These are phyloP conservation scores for Platycheirus albimanus DNA, from an alignment of 2,888 invertebrate species.

Conservation along the genomic window DNA sequence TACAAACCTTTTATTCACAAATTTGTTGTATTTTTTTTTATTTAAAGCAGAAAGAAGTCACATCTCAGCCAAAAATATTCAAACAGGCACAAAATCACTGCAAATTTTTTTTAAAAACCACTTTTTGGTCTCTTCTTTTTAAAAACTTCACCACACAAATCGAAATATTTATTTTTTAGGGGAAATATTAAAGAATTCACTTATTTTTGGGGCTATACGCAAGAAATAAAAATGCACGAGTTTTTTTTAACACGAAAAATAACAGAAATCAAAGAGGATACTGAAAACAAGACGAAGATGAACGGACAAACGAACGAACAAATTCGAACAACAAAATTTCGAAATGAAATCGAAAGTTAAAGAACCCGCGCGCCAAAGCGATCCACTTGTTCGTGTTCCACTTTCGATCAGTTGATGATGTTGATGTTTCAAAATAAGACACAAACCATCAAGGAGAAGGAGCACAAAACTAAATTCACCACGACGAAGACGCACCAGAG, in stretches of 20 bases:
- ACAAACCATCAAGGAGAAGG: slow-evolving; percentile 6
- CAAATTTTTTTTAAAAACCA: slow-evolving; percentile 21
- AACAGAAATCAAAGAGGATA: slow-evolving; percentile 13
- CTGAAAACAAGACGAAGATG: not conserved
- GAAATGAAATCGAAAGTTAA: slow-evolving; percentile 72
- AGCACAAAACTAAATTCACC: slow-evolving; percentile 8
- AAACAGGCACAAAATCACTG: slow-evolving; percentile 27
- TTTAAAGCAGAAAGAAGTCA: slow-evolving; percentile 48
- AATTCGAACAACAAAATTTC: slow-evolving; percentile 41
- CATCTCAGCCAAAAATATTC: slow-evolving; percentile 51
- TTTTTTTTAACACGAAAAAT: slow-evolving; percentile 6
- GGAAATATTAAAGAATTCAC: slow-evolving; percentile 1
- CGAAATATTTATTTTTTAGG: slow-evolving; percentile 9
- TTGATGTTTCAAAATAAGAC: slow-evolving; percentile 16
- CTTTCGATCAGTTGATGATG: slow-evolving; percentile 40
- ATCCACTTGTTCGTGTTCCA: slow-evolving; percentile 50
- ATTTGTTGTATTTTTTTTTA: slow-evolving; percentile 22
- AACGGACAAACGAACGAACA: slow-evolving; percentile 7
- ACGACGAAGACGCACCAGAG: too few species aligned
- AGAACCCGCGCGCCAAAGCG: slow-evolving; percentile 55
- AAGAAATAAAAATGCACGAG: slow-evolving; percentile 14
- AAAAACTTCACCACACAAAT: slow-evolving; percentile 17
- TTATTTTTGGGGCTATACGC: slow-evolving; percentile 2
- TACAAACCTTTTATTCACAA: slow-evolving; percentile 51
- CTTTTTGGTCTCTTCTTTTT: slow-evolving; percentile 35